Base-by-base conservation (phyloP, 53 echinoderm and acorn worm genomes). In the Paracentrotus lividus region DNA sequence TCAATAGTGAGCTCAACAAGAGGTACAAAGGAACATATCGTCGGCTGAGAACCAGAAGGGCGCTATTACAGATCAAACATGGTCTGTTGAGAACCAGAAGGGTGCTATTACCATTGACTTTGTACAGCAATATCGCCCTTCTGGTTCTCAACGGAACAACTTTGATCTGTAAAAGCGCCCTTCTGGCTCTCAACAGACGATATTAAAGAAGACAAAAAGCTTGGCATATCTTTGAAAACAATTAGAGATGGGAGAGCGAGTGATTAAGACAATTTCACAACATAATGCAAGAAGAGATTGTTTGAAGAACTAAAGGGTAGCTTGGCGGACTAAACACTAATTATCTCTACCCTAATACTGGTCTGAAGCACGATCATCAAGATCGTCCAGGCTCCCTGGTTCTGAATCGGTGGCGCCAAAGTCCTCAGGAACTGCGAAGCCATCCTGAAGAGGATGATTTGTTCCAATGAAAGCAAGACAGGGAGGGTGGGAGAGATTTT, bases 371-470 rank as follows among this genome's bases (percentile, higher is more conserved):
- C 67, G 65, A 68, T 93, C 87, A 93, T 93, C 93, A 14, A 86
- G 32, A 67, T 93, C 93, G 53, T 85, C 87, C 33, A 77, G 67
- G 61, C 90, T 95, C 31, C 84, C 90, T 20, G 75, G 52, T 7
- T 95, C 92, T 16, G 95, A 90, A 66, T 84, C 77, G 9, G 60
- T 93, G 20, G 84, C 58, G 49, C 72, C 90, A 72, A 69, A 90
- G 72, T 90, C 90, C 7, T 90, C 90, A 21, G 99, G 99, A 34
- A 97, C 95, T 88, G 99, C 99, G 96, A 98, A 98, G 67, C 99
- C 99, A 69, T 98, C 99, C 99, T 98, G 94, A n/a, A 29, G 59
- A 27, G 13, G 55, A 4, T 34, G 40, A 67, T 66, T 23, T 4
- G 15, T 42, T 89, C 65, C 86, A 64, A 89, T 14, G 61, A 26